A percentile compares a stretch with the other conserved stretches of the same genome.
These are phyloP conservation scores for Taenioides sp. DNA, from an alignment of 2,797 vertebrate species.

Conservation along the genomic window DNA sequence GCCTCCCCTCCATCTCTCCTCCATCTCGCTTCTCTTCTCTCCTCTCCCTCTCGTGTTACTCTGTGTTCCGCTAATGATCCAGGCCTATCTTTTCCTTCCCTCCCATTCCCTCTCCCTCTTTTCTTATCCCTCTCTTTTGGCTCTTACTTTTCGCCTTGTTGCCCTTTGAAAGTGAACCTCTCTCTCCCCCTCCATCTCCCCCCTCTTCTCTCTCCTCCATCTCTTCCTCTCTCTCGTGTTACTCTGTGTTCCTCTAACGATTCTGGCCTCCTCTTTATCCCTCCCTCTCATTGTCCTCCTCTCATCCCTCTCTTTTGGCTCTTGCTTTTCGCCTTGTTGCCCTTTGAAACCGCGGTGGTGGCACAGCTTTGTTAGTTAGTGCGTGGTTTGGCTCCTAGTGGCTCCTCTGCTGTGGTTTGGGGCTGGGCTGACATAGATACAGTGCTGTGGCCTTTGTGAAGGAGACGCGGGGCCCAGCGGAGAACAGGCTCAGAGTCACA, in stretches of 20 bases:
- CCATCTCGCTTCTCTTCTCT: background rate
- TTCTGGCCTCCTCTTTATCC: too few species aligned
- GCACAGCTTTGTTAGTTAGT: constrained; percentile 42
- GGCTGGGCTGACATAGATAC: constrained; percentile 40
- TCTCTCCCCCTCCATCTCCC: too few species aligned
- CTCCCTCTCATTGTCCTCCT: background rate
- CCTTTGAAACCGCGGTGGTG: constrained; percentile 59
- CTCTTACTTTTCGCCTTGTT: too few species aligned
- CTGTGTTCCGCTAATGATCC: too few species aligned
- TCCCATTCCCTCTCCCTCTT: too few species aligned
- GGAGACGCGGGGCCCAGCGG: background rate
- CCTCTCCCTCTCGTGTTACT: background rate
- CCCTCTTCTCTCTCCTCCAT: too few species aligned
- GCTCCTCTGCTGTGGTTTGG: constrained; percentile 45
- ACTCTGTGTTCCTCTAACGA: too few species aligned
- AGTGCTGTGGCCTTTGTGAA: constrained; percentile 12
- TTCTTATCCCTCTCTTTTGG: too few species aligned
- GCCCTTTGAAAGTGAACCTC: too few species aligned
- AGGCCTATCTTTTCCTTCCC: too few species aligned
- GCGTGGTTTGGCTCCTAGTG: constrained; percentile 42
- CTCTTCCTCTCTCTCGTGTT: too few species aligned
- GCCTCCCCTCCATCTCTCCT: background rate
- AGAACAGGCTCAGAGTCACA: background rate
- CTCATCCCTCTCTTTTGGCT: background rate
- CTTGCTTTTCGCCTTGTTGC: constrained; percentile 50